Base-by-base conservation (phyloP, 1,140 invertebrate genomes). In the Drosophila tani region DNA sequence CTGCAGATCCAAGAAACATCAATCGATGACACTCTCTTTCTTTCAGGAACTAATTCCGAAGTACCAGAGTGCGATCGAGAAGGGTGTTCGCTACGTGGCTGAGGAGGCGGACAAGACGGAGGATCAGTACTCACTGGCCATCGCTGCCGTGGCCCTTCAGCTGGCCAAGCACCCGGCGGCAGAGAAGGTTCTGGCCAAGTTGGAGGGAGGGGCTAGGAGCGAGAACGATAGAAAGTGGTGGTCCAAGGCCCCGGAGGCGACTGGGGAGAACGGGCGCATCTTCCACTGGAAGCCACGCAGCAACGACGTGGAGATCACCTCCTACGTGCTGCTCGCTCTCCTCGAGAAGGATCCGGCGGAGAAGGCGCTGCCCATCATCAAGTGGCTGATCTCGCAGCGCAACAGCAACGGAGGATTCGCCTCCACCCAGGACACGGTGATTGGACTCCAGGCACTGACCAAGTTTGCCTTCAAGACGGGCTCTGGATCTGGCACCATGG, bases 1-100 rank as follows among this genome's bases (percentile, higher is more conserved):
- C 19, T 5, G 59, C 58, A 58, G 53, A 43, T 51, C n/a, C 2
- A 7, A 3, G 0, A 14, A 32, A 3, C 0, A 12, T 2, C n/a
- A 3, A 17, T 27, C 17, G 14, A 29, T 17, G 5, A 51, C 15
- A n/a, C 0, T 5, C 2, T 29, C n/a, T 51, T 58, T 15, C 77
- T 69, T 68, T 32, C 47, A 91, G 84, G 83, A 88, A 53, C 67
- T 94, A 70, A 82, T 92, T 14, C 84, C 92, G 14, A 93, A 94
- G 71, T 95, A 95, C 56, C 93, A 94, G 68, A 95, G 95, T 68
- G 94, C 95, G 9, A 95, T 96, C 60, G 96, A 95, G 81, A 96
- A 96, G 90, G 97, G 96, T 3, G 92, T 97, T 8, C 95, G 97
- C 69, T 99, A 96, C 90, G 93, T 99, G 24, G 96, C 96, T 0